A percentile compares a stretch with the other conserved stretches of the same genome.
phyloP scores from a whole-genome alignment of 2,113 vertebrate genomes.

The Talpa occidentalis region DNA sequence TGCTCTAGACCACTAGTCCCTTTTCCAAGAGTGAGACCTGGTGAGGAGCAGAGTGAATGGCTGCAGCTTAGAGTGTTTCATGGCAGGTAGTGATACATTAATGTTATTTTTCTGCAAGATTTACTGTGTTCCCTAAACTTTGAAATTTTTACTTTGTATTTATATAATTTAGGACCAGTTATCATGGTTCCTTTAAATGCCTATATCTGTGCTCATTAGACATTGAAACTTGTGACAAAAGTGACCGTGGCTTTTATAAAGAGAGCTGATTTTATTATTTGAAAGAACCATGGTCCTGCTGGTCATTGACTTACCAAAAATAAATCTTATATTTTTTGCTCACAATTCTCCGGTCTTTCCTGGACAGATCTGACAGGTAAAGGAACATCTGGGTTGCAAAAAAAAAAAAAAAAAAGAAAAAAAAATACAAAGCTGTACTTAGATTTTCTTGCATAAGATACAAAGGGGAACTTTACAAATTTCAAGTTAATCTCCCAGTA shows the following conservation, averaged over 20 bases:
- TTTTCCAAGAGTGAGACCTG: background rate
- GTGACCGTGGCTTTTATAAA: background rate
- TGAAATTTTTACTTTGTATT: background rate
- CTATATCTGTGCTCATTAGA: background rate
- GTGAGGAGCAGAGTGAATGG: background rate
- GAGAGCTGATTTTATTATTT: slow-evolving; percentile 1
- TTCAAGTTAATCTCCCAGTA: background rate
- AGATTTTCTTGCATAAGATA: background rate
- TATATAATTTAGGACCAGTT: background rate
- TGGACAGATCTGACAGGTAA: slow-evolving; percentile 89
- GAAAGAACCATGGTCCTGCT: background rate
- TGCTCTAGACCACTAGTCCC: background rate
- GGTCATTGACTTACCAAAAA: slow-evolving; percentile 88
- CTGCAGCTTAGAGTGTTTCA: background rate
- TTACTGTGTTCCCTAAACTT: background rate
- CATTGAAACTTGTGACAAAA: background rate
- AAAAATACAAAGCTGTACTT: background rate
- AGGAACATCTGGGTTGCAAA: slow-evolving; percentile 85
- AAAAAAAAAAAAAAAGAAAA: slow-evolving; percentile 43
- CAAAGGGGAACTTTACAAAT: background rate
- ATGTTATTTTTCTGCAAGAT: background rate
- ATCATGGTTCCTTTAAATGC: background rate
- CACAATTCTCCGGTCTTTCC: slow-evolving; percentile 89
- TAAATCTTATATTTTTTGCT: slow-evolving; percentile 92
- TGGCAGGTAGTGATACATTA: background rate